phyloP scores from a whole-genome alignment of 2,113 vertebrate genomes.

The western clawed frog (Xenopus tropicalis) region UCB_Xtro_10.0 CM004446.2:127841501-127842000 shows the following conservation, averaged over 20 bases:
- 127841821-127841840: too few relatives aligned
- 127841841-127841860: too few relatives aligned
- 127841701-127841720: background rate
- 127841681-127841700: background rate
- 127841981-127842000: too few relatives aligned
- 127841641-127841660: background rate
- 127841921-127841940: too few relatives aligned
- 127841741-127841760: background rate
- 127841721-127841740: background rate
- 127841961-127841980: too few relatives aligned
- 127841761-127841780: background rate
- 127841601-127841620: slow-evolving; percentile 98
- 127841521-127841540: slow-evolving; percentile 66
- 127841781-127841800: background rate
- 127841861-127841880: too few relatives aligned
- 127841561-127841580: slow-evolving; percentile 94
- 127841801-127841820: background rate
- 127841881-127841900: too few relatives aligned
- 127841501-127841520: slow-evolving; percentile 52
- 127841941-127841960: too few relatives aligned
- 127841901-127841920: too few relatives aligned
- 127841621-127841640: slow-evolving; percentile 63
- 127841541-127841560: slow-evolving; percentile 82
- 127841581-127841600: slow-evolving; percentile 97
- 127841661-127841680: background rate